These are phyloP conservation scores for Xenus cinereus DNA, from an alignment of 2,113 vertebrate genomes.

Conservation along the genomic window DNA sequence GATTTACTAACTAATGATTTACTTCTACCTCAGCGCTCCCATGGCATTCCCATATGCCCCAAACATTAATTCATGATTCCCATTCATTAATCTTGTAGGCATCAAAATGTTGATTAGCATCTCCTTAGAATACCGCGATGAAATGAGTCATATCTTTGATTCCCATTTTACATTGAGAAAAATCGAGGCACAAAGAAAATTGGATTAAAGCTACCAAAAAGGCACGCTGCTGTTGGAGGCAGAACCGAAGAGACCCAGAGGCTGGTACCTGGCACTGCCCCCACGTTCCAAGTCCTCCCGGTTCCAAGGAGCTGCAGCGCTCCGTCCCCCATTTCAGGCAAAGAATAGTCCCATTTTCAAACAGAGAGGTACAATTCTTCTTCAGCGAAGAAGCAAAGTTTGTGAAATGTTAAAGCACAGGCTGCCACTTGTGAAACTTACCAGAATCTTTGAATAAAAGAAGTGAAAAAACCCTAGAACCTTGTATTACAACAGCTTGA, in stretches of 20 bases:
- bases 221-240: background rate
- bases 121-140: background rate
- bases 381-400: background rate
- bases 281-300: rapidly evolving
- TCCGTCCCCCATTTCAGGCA: rapidly evolving
- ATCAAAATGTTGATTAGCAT: slow-evolving; percentile 7
- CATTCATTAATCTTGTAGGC: background rate
- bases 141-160: background rate
- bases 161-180: background rate
- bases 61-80: background rate
- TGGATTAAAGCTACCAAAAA: background rate
- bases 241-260: background rate
- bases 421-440: background rate
- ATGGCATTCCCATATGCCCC: background rate
- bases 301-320: rapidly evolving
- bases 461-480: background rate
- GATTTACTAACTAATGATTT: background rate
- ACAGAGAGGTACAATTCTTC: background rate
- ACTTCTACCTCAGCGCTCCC: background rate
- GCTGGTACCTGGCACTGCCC: background rate
- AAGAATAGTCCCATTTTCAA: rapidly evolving
- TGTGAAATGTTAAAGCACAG: background rate
- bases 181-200: background rate
- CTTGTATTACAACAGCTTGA: background rate
- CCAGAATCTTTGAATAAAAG: background rate